Evolutionary conservation across 2,113 vertebrate species (phyloP).

Genomic region (Romanogobio albipinnatus): DNA sequence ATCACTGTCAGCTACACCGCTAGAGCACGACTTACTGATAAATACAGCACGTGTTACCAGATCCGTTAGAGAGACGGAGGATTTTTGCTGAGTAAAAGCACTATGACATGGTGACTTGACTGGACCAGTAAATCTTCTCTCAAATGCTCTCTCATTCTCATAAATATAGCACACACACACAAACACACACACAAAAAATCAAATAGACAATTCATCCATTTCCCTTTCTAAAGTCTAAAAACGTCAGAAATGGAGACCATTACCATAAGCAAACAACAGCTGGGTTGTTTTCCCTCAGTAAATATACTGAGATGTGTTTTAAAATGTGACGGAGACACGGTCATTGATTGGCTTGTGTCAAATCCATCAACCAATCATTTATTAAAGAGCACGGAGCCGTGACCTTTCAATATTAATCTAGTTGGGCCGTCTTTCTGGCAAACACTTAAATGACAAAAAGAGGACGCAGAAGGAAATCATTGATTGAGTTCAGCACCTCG

Average conservation of each 20-base stretch:
- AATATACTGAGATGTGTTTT: not conserved
- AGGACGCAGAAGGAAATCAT: not conserved
- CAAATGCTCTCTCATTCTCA: slow-evolving; percentile 9
- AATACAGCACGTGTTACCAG: slow-evolving; percentile 66
- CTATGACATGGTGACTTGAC: slow-evolving; percentile 62
- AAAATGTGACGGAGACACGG: not conserved
- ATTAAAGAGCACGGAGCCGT: not conserved
- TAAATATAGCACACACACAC: slow-evolving; percentile 1
- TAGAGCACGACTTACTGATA: slow-evolving; percentile 47
- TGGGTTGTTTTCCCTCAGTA: not conserved
- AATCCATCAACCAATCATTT: slow-evolving; percentile 8
- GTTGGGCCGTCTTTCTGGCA: not conserved
- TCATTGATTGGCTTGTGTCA: not conserved
- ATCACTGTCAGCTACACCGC: slow-evolving; percentile 66
- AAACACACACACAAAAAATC: not conserved
- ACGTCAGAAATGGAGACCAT: not conserved
- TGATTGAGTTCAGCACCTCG: slow-evolving; percentile 25
- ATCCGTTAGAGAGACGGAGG: slow-evolving; percentile 51
- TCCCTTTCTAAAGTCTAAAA: slow-evolving; percentile 6
- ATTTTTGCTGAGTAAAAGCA: slow-evolving; percentile 45
- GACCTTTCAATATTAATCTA: not conserved
- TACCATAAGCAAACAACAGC: not conserved
- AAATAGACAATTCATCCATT: slow-evolving; percentile 35
- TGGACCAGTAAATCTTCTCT: slow-evolving; percentile 39
- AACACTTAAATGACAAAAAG: slow-evolving; percentile 6